A percentile compares a stretch with the other conserved stretches of the same genome.
These are phyloP conservation scores for Siderastrea radians DNA, from an alignment of 92 coral and sea anemone species.

Conservation along the genomic window DNA sequence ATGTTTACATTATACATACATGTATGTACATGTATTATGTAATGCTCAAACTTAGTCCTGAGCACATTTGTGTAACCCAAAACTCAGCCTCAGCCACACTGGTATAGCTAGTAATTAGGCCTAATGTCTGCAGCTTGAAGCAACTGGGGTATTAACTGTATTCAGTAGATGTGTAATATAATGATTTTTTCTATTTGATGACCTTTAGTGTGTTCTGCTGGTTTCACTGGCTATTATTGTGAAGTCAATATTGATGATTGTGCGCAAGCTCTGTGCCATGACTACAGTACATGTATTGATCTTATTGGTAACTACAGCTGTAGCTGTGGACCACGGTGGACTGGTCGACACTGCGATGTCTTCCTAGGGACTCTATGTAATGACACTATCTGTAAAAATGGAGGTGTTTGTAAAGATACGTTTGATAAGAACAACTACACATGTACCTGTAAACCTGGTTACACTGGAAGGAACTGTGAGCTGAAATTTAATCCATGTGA, in stretches of 20 bases:
- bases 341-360: slow-evolving; percentile 75
- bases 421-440: slow-evolving; percentile 89
- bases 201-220: slow-evolving; percentile 79
- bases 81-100: too few relatives aligned
- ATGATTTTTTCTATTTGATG: background rate
- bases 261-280: slow-evolving; percentile 66
- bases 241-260: slow-evolving; percentile 90
- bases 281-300: slow-evolving; percentile 84
- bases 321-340: slow-evolving; percentile 89
- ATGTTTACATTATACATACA: too few relatives aligned
- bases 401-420: slow-evolving; percentile 80
- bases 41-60: too few relatives aligned
- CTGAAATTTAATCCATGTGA: slow-evolving; percentile 73
- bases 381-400: slow-evolving; percentile 71
- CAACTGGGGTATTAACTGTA: background rate
- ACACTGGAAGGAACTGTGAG: slow-evolving; percentile 89
- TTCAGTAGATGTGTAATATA: background rate
- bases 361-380: slow-evolving; percentile 80
- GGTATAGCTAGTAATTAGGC: too few relatives aligned
- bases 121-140: too few relatives aligned
- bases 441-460: slow-evolving; percentile 79
- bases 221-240: slow-evolving; percentile 95
- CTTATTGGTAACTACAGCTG: slow-evolving; percentile 84
- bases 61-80: too few relatives aligned
- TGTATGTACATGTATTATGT: too few relatives aligned